These are phyloP conservation scores for Labeo catla DNA, from an alignment of 2,113 vertebrate species.

Conservation along the genomic window DNA sequence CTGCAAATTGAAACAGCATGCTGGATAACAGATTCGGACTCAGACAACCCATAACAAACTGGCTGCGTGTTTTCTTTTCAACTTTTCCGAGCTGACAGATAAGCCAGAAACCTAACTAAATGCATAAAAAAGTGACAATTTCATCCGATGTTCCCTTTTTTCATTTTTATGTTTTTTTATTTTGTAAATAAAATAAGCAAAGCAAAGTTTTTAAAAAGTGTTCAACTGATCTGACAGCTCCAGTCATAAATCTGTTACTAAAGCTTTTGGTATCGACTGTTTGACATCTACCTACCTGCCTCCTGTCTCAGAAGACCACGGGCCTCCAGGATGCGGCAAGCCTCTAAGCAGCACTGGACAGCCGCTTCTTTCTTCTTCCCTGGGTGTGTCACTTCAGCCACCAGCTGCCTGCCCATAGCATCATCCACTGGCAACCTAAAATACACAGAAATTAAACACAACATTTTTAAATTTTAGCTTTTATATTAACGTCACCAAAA, in stretches of 20 bases:
- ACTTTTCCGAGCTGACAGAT: too few species aligned
- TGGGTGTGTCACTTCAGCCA: conserved; percentile 88
- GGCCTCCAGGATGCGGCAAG: conserved; percentile 93
- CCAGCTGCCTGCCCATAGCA: conserved; percentile 88
- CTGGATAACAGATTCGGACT: too few species aligned
- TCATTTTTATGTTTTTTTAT: too few species aligned
- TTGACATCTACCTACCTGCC: conserved; percentile 80
- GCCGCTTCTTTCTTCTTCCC: conserved; percentile 96
- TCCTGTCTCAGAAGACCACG: conserved; percentile 94
- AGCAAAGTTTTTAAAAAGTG: too few species aligned
- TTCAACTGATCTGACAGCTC: not conserved
- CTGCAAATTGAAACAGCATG: too few species aligned
- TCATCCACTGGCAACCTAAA: conserved; percentile 92
- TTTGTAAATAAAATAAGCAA: too few species aligned
- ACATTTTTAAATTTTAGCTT: not conserved
- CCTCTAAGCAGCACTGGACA: conserved; percentile 90
- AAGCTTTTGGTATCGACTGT: not conserved
- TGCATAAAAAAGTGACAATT: too few species aligned
- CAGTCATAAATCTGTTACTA: not conserved
- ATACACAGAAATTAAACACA: not conserved
- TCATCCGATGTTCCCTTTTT: too few species aligned
- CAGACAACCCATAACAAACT: too few species aligned
- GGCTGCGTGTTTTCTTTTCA: too few species aligned
- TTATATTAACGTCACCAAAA: not conserved
- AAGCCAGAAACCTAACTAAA: too few species aligned